These are phyloP conservation scores for Pollenia angustigena DNA, from an alignment of 2,888 invertebrate genomes.

Conservation along the genomic window DNA sequence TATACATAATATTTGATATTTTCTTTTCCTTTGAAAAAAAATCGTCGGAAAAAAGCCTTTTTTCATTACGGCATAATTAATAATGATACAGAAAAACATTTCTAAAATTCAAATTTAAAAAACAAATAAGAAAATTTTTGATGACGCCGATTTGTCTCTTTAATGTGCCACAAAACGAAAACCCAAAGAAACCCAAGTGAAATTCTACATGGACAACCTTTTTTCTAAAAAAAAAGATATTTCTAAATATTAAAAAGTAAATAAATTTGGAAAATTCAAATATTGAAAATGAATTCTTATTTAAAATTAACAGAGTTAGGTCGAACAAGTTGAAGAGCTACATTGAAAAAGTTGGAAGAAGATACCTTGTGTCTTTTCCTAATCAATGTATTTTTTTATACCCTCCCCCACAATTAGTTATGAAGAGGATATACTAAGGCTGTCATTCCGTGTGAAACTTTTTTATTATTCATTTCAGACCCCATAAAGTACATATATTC, in stretches of 20 bases:
- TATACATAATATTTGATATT: slow-evolving; percentile 26
- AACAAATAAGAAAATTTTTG: slow-evolving; percentile 48
- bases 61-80: slow-evolving; percentile 63
- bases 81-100: slow-evolving; percentile 42
- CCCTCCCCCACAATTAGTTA: too few relatives aligned
- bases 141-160: slow-evolving; percentile 72
- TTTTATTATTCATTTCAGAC: too few relatives aligned
- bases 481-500: too few relatives aligned
- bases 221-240: neutral
- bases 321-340: neutral
- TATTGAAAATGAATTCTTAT: neutral
- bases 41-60: slow-evolving; percentile 17
- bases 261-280: neutral
- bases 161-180: slow-evolving; percentile 15
- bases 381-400: too few relatives aligned
- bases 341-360: neutral
- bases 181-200: neutral
- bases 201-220: slow-evolving; percentile 6
- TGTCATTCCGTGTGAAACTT: too few relatives aligned
- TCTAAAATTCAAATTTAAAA: slow-evolving; percentile 3
- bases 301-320: neutral
- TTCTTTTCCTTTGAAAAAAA: slow-evolving; percentile 8
- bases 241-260: slow-evolving; percentile 35
- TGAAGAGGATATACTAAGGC: too few relatives aligned
- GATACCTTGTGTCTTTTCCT: neutral